Evolutionary conservation across 2,888 invertebrate genomes (phyloP).

Genomic region (Antheraea assamensis): DNA sequence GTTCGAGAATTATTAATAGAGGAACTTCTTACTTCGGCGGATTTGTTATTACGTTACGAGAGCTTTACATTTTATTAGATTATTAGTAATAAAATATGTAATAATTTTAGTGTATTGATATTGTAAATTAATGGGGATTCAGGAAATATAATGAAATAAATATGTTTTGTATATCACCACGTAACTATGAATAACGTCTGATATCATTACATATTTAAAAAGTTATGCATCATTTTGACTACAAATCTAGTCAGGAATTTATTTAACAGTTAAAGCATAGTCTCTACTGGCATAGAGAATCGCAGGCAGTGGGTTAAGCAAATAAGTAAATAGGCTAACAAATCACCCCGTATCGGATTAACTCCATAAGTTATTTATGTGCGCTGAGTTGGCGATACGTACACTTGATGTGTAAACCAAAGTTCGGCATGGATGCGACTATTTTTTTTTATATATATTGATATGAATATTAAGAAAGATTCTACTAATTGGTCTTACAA

Average conservation of each 20-base stretch:
- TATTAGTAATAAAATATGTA: conserved; percentile 73
- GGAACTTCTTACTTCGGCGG: conserved; percentile 56
- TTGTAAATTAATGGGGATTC: conserved; percentile 24
- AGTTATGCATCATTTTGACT: neutral
- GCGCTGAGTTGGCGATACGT: conserved; percentile 60
- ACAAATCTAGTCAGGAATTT: neutral
- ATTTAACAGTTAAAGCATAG: conserved; percentile 14
- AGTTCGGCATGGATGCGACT: conserved; percentile 35
- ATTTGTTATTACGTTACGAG: conserved; percentile 56
- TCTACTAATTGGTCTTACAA: neutral
- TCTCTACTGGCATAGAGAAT: neutral
- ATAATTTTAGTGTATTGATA: conserved; percentile 47
- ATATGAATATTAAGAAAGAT: neutral
- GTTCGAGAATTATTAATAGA: conserved; percentile 75
- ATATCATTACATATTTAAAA: neutral
- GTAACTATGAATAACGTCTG: neutral
- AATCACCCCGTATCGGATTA: conserved; percentile 77
- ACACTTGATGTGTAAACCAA: conserved; percentile 31
- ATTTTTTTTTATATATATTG: conserved; percentile 23
- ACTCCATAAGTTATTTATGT: conserved; percentile 75
- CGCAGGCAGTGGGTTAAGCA: conserved; percentile 33
- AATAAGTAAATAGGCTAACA: conserved; percentile 73
- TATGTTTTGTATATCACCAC: neutral
- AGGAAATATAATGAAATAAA: neutral
- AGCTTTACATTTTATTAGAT: conserved; percentile 76